phyloP scores from a whole-genome alignment of 2,113 vertebrate species.

The Microcebus lehilahytsara region DNA sequence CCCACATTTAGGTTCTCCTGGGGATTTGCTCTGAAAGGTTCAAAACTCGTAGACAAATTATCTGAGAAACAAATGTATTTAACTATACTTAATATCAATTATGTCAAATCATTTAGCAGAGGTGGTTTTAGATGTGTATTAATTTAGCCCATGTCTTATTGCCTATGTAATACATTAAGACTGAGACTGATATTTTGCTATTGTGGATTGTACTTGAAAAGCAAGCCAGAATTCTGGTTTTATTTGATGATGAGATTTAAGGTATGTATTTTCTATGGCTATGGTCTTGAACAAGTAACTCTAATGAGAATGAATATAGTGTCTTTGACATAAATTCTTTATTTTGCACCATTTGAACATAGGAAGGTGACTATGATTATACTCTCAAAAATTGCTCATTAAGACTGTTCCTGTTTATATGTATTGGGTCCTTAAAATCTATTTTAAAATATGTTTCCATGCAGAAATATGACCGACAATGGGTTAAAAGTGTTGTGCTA shows the following conservation, averaged over 20 bases:
- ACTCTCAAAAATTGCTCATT: background rate
- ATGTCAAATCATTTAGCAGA: background rate
- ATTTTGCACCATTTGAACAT: background rate
- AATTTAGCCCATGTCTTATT: background rate
- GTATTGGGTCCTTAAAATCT: background rate
- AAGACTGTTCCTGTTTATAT: background rate
- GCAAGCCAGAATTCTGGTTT: background rate
- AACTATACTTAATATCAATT: background rate
- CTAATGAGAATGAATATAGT: background rate
- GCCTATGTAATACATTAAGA: background rate
- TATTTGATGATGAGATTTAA: background rate
- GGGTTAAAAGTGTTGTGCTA: constrained; percentile 67
- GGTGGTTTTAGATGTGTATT: background rate
- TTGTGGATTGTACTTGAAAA: background rate
- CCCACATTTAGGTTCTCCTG: background rate
- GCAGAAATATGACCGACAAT: constrained; percentile 47
- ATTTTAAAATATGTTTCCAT: background rate
- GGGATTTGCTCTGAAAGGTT: background rate
- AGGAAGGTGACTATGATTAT: background rate
- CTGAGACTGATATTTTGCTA: background rate
- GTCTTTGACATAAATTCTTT: background rate
- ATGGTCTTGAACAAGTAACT: background rate
- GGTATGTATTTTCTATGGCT: background rate
- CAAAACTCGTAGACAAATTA: constrained; percentile 5
- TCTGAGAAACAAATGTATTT: background rate